Evolutionary conservation across 2,797 vertebrate species (phyloP).

Genomic region (Gadopsis bispinosus): DNA sequence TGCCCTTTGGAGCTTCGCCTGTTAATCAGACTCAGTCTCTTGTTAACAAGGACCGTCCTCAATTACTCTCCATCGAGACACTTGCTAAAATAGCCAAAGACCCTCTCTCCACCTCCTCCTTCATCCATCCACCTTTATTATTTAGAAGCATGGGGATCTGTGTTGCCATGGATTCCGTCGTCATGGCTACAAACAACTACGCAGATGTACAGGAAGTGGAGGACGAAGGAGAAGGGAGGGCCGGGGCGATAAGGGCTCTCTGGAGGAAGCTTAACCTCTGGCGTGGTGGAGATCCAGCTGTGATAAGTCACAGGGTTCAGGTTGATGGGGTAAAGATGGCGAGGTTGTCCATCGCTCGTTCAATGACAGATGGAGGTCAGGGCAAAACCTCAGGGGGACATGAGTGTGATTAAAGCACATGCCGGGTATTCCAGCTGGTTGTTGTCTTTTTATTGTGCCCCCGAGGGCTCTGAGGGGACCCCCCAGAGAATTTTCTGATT

Average conservation of each 20-base stretch:
- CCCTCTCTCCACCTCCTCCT: conserved; percentile 18
- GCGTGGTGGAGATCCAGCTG: conserved; percentile 43
- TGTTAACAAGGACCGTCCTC: conserved; percentile 60
- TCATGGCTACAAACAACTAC: conserved; percentile 84
- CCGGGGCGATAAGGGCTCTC: conserved; percentile 22
- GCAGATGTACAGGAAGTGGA: conserved; percentile 73
- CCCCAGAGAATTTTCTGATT: conserved; percentile 28
- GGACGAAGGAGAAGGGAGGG: conserved; percentile 32
- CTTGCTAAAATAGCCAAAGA: conserved; percentile 64
- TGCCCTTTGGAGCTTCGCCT: background rate
- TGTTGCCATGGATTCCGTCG: conserved; percentile 82
- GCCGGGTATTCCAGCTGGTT: conserved; percentile 21
- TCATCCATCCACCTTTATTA: conserved; percentile 71
- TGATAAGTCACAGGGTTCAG: conserved; percentile 22
- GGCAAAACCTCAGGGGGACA: conserved; percentile 31
- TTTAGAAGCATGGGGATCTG: conserved; percentile 75
- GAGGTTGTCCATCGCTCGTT: conserved; percentile 18
- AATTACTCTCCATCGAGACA: conserved; percentile 62
- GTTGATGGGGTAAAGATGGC: background rate
- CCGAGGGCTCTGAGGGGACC: background rate
- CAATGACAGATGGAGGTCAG: conserved; percentile 61
- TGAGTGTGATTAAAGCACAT: conserved; percentile 23
- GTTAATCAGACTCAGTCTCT: conserved; percentile 41
- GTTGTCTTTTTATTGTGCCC: conserved; percentile 5
- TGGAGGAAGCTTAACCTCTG: conserved; percentile 52